Evolutionary conservation across 2,797 vertebrate genomes (phyloP), one percentile per base, ranked within the genome.

Genomic region (Pampus argenteus): DNA sequence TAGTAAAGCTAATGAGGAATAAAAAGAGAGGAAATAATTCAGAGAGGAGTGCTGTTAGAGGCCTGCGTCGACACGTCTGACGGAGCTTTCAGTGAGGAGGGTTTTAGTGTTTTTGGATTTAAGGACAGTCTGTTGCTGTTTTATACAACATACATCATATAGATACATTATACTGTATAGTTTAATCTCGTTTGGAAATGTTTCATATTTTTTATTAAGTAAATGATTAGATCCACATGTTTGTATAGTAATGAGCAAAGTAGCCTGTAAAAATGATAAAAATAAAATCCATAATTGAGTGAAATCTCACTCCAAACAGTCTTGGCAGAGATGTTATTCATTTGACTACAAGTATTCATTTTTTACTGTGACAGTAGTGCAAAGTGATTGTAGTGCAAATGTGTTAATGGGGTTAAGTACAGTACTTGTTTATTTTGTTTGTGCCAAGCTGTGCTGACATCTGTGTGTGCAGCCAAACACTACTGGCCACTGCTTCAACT

Each of bases 1-100:
- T 81, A 85, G 78, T 62, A 78, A 82, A 77, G 70, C 76, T 81
- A 82, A 83, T 72, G 70, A 75, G 73, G 73, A 59, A 74, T 51
- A 74, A 70, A 86, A 64, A 55, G 40, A 73, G 59, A 66, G 51
- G 66, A 48, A 73, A 74, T 69, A 66, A 85, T 76, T 86, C 74
- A 75, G 59, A 73, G 67, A 73, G 50, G 52, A 73, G 72, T 61
- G 75, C 78, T 40, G 66, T 62, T 18, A 45, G 10, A 60, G 44
- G 62, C 50, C 36, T 20, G 18, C 2, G 14, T 10, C 49, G 66
- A 73, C 76, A 76, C 62, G 44, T 78, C 63, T 67, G 62, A 52
- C 49, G 72, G 58, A 66, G 38, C 31, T 17, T 40, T 40, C 13
- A 40, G 38, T 17, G 38, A 38, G 36, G 36, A 38, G 13, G 36